Percentiles rank a stretch among this genome's conserved stretches.
These are phyloP conservation scores for Lasius platythorax DNA, from an alignment of 2,888 invertebrate species.

Conservation along the genomic window DNA sequence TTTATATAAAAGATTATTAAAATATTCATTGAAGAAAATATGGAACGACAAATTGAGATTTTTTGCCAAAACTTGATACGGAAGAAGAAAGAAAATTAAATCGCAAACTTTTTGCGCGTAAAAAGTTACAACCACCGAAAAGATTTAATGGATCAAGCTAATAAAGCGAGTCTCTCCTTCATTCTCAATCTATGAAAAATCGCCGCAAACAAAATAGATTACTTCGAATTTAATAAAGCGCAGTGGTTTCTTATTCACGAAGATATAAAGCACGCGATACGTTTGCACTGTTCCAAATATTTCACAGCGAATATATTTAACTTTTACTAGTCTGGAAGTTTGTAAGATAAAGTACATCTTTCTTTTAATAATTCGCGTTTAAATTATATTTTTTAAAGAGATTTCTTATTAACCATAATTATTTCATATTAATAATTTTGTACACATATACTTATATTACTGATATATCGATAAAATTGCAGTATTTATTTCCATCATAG, in stretches of 20 bases:
- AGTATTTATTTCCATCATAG: neutral
- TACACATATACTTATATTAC: neutral
- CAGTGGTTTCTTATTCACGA: neutral
- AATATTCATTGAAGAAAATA: neutral
- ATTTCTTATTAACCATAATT: neutral
- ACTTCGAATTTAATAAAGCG: neutral
- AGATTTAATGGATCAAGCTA: neutral
- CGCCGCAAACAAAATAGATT: neutral
- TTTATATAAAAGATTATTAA: neutral
- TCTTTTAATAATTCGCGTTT: neutral
- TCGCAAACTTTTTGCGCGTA: neutral
- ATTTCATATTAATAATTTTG: neutral
- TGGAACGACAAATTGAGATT: neutral
- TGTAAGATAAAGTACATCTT: neutral
- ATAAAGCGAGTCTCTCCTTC: neutral
- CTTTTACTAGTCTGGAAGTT: neutral
- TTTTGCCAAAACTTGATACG: neutral
- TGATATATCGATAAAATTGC: neutral
- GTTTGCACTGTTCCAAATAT: neutral
- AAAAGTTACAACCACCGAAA: neutral
- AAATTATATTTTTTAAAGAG: neutral
- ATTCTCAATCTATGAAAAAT: neutral
- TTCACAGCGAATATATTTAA: neutral
- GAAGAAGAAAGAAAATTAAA: neutral
- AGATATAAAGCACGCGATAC: neutral